Base-by-base conservation (phyloP, 1,140 invertebrate genomes). In the Luehdorfia chinensis region DNA sequence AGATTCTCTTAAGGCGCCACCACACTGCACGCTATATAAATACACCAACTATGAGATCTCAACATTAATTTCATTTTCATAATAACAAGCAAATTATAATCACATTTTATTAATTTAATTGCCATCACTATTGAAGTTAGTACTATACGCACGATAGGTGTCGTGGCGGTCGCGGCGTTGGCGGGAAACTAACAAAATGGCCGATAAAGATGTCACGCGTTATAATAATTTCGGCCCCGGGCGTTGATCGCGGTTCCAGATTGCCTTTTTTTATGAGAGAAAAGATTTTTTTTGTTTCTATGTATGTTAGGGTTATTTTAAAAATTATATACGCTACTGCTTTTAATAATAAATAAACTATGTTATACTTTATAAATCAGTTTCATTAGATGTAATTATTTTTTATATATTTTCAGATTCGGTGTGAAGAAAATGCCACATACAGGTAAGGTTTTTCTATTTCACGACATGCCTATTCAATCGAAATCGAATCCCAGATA, bases 131-230 rank as follows among this genome's bases (percentile, higher is more conserved):
- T 9, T 1, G 4, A 8, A 2, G 25, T 28, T 36, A n/a, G 9
- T 6, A 21, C 33, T 7, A 12, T 43, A 43, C 39, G 39, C 39
- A 43, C 39, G 39, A 11, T 14, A 43, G 23, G 14, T 43, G 15
- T 30, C 39, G 39, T 43, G 39, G 39, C 25, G 18, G 18, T 36
- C 33, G 33, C 36, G 9, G 9, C 3, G 25, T 43, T 43, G 39
- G 36, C 36, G 36, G 36, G 39, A 30, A 43, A 43, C 25, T 30
- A 28, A 43, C 43, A 41, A 58, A 47, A 34, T 23, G 47, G 37
- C 27, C 74, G 73, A 83, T 83, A 83, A 76, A 83, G 75, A 78
- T 79, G 78, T 78, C 78, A 78, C 69, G 60, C 53, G 55, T 37
- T 66, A 50, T 66, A 59, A 68, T 71, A 61, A 67, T 75, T 69